A percentile compares a stretch with the other conserved stretches of the same genome.
Evolutionary conservation across 2,113 vertebrate species (phyloP).

Genomic region (Rhagologus leucostigma): DNA sequence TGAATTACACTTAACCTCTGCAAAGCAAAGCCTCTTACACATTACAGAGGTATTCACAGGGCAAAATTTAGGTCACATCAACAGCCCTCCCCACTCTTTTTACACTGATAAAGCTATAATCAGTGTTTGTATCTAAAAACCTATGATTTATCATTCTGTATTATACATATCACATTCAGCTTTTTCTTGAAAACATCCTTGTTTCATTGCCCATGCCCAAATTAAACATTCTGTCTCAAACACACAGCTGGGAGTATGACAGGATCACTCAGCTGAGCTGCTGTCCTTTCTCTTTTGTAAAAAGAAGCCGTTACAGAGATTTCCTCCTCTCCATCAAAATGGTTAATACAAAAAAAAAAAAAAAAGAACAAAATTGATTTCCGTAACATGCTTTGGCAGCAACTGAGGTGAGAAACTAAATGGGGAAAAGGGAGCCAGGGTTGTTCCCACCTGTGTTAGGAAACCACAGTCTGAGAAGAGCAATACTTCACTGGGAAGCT

Average conservation of each 20-base stretch:
- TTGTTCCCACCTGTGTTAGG: constrained; percentile 3
- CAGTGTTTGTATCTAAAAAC: neutral
- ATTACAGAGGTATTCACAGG: neutral
- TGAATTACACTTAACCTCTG: neutral
- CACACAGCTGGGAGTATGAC: neutral
- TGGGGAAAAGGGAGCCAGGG: neutral
- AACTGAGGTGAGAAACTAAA: neutral
- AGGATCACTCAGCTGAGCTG: neutral
- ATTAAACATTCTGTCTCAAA: neutral
- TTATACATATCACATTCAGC: neutral
- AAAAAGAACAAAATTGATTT: neutral
- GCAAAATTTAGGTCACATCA: neutral
- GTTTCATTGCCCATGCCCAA: neutral
- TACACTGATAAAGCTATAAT: neutral
- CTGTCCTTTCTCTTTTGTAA: neutral
- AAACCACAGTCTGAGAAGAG: neutral
- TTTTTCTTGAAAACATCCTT: neutral
- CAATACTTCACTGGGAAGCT: neutral
- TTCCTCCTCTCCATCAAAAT: neutral
- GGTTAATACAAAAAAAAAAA: neutral
- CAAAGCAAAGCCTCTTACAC: neutral
- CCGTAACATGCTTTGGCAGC: neutral
- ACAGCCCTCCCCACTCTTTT: neutral
- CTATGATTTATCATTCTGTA: neutral
- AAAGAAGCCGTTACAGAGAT: neutral